Conservation (phyloP, 2,888 invertebrate species). For the Azorinus chamasolen region DNA sequence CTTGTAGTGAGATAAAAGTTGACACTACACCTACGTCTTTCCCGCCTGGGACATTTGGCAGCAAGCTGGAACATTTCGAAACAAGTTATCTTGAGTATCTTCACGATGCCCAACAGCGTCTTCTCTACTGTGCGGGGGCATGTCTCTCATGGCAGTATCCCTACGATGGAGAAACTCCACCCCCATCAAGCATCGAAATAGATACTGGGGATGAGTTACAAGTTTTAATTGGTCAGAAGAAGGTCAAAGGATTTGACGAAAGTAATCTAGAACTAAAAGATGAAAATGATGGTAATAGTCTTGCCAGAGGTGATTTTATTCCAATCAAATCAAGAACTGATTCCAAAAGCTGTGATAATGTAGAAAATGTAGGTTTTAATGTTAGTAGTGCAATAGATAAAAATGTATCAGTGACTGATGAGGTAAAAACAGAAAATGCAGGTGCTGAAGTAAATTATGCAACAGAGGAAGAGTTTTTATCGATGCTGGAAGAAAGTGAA, state of each 20-base stretch:
- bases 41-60: constrained; percentile 66
- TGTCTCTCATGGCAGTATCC: constrained; percentile 93
- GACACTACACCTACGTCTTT: constrained; percentile 51
- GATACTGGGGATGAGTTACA: constrained; percentile 10
- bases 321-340: constrained; percentile 2
- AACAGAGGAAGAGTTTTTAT: constrained; percentile 75
- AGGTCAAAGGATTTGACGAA: not conserved
- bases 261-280: not conserved
- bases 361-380: constrained; percentile 2
- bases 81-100: constrained; percentile 89
- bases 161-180: constrained; percentile 90
- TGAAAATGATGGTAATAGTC: not conserved
- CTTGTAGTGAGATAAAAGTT: constrained; percentile 42
- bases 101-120: constrained; percentile 93
- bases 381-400: constrained; percentile 47
- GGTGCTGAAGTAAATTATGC: constrained; percentile 15
- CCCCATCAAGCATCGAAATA: constrained; percentile 71
- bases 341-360: constrained; percentile 38
- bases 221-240: constrained; percentile 1
- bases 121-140: constrained; percentile 91
- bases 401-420: constrained; percentile 32
- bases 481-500: constrained; percentile 74
- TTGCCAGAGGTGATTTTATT: constrained; percentile 7
- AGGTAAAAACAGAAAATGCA: constrained; percentile 1
- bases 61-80: constrained; percentile 78